Evolutionary conservation across 2,797 vertebrate genomes (phyloP), one percentile per base, ranked within the genome.

Genomic region (Spea hammondii): DNA sequence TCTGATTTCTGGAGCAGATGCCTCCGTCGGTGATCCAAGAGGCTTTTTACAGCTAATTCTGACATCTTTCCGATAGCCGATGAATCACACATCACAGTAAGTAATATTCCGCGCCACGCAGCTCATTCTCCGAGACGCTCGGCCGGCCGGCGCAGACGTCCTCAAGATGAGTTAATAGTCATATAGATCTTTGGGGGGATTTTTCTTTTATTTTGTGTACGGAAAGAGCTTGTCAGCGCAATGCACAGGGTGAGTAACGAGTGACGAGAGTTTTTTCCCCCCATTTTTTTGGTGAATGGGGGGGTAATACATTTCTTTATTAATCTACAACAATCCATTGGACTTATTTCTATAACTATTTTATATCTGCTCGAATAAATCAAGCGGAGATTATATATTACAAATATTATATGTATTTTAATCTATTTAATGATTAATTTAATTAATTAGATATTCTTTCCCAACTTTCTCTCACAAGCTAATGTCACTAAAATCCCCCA

Each of bases 41-140:
- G 60, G 13, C 48, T 6, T 60, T 72, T 72, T 10, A 46, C 55
- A 14, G 70, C 44, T 14, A 11, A 59, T 48, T 60, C 70, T 72
- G 70, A 57, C 55, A 72, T 54, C 5, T 72, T 60, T 72, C 60
- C 70, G 60, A 72, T 72, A 72, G 59, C 45, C 46, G 45, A 72
- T 72, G 44, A 72, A 72, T 72, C 55, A 72, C 55, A 59, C 51
- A 45, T 72, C 70, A 72, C 59, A 72, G 57, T 55, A 49, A 60
- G 70, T 62, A 62, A 72, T 72, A 47, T 14, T 72, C 49, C 4
- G 13, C 14, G 70, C 17, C 32, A 4, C 60, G 7, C 49, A 60
- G 4, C 48, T 12, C 54, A 44, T 44, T 57, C 11, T 71, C 50
- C 54, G 50, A 54, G 53, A 44, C 11, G 44, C 45, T 70, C 51